phyloP scores from a whole-genome alignment of 2,888 invertebrate species.

The Thymelicus acteon region DNA sequence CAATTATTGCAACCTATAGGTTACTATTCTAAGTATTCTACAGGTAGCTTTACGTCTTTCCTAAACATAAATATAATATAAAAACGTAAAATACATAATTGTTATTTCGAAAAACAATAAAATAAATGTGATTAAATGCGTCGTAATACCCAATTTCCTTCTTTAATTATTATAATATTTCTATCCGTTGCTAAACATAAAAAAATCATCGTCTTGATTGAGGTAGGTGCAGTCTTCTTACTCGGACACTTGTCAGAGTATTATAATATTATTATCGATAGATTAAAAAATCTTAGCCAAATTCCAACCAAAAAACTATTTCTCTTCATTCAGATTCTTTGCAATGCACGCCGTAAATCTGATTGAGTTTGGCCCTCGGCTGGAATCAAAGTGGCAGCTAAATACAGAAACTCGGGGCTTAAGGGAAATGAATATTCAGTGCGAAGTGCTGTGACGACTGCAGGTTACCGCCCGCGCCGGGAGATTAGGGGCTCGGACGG shows the following conservation, averaged over 20 bases:
- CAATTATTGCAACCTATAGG: too few species aligned
- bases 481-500: slow-evolving; percentile 19
- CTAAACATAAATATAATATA: background rate
- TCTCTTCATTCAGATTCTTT: background rate
- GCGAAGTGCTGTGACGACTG: slow-evolving; percentile 1
- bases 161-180: too few species aligned
- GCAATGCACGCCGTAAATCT: background rate
- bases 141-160: too few species aligned
- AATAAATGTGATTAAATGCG: background rate
- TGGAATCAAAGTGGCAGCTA: slow-evolving; percentile 23
- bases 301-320: background rate
- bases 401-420: slow-evolving; percentile 11
- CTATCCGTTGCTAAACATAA: too few species aligned
- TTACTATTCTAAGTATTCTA: too few species aligned
- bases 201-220: too few species aligned
- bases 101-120: background rate
- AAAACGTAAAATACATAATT: background rate
- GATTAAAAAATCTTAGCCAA: too few species aligned
- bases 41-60: too few species aligned
- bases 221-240: too few species aligned
- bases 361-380: slow-evolving; percentile 21
- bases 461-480: slow-evolving; percentile 3
- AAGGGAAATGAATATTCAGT: slow-evolving; percentile 31
- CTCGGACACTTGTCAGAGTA: too few species aligned
- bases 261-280: too few species aligned